Evolutionary conservation across 2,888 invertebrate genomes (phyloP), one percentile per base, ranked within the genome.

Genomic region (Drosophila rubida): DNA sequence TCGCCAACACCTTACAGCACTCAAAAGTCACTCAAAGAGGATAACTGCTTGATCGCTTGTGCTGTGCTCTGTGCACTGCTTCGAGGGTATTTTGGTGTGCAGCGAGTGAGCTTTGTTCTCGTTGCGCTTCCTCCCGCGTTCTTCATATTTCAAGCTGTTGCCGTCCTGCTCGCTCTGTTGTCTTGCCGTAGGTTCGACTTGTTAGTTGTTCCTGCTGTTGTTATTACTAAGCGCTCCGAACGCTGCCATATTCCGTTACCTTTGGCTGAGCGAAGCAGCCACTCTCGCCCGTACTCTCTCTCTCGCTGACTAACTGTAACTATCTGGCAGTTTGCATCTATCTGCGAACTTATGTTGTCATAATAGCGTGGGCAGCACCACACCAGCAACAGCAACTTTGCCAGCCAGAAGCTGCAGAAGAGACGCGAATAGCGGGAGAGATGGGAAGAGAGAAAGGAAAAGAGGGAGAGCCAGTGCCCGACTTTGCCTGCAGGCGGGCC

Each of bases 321-420:
- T 35, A 42, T 53, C 41, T 50, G 25, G 39, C 45, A 46, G 55
- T 41, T 67, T 59, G 54, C 62, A 69, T 74, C 69, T 74, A 65
- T 74, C 61, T 62, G 54, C 8, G 55, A 71, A 66, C 78, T 74
- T 77, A 78, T 69, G 83, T 65, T 81, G 78, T 80, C 81, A 84
- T 83, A 81, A 81, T 83, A 70, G 70, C 78, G 60, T 50, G 53
- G 53, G 65, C 68, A 22, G 30, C 41, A 25, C 42, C 23, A 25
- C 59, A 41, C 19, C 16, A 30, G 3, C 42, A 32, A 25, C 59
- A 41, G 27, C 16, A 30, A 19, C 19, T 19, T 19, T 19, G 3
- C 2, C 19, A 19, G 19, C 14, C 14, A 50, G 25, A 0, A 16
- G 39, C 14, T 14, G 23, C 16, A 30, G 8, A 8, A 14, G 2